phyloP scores from a whole-genome alignment of 2,888 invertebrate species.

The Plagiodera versicolora region DNA sequence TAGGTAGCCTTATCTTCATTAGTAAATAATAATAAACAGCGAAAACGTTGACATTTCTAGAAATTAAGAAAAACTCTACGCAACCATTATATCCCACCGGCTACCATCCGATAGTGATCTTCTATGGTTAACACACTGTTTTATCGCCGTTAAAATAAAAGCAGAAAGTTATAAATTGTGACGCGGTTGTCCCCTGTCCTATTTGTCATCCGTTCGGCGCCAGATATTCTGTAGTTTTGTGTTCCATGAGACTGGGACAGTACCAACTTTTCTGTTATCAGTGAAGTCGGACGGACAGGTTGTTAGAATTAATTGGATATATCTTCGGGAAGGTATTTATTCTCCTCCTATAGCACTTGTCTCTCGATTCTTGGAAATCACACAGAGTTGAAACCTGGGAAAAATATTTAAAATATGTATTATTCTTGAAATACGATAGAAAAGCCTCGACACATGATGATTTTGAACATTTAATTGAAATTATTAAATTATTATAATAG shows the following conservation, averaged over 20 bases:
- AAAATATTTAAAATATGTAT: too few relatives aligned
- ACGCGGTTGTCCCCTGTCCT: slow-evolving; percentile 41
- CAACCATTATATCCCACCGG: slow-evolving; percentile 29
- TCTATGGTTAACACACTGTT: slow-evolving; percentile 43
- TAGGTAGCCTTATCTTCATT: slow-evolving; percentile 27
- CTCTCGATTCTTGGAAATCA: background rate
- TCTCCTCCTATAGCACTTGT: background rate
- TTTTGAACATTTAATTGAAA: too few relatives aligned
- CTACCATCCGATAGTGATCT: slow-evolving; percentile 38
- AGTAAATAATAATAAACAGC: slow-evolving; percentile 34
- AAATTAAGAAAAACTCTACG: slow-evolving; percentile 29
- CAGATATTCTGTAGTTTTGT: slow-evolving; percentile 19
- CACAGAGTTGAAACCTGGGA: background rate
- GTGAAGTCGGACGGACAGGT: background rate
- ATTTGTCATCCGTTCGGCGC: slow-evolving; percentile 42
- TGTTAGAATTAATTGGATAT: background rate
- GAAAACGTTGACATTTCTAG: slow-evolving; percentile 38
- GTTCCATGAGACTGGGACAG: slow-evolving; percentile 8
- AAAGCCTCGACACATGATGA: too few relatives aligned
- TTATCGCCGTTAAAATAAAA: slow-evolving; percentile 45
- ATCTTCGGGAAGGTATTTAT: background rate
- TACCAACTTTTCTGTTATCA: slow-evolving; percentile 8
- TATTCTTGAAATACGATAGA: background rate
- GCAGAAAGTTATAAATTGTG: slow-evolving; percentile 42
- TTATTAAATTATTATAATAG: too few relatives aligned